Evolutionary conservation across 1,140 invertebrate genomes (phyloP), one percentile per base, ranked within the genome.

Genomic region (Samia ricini): DNA sequence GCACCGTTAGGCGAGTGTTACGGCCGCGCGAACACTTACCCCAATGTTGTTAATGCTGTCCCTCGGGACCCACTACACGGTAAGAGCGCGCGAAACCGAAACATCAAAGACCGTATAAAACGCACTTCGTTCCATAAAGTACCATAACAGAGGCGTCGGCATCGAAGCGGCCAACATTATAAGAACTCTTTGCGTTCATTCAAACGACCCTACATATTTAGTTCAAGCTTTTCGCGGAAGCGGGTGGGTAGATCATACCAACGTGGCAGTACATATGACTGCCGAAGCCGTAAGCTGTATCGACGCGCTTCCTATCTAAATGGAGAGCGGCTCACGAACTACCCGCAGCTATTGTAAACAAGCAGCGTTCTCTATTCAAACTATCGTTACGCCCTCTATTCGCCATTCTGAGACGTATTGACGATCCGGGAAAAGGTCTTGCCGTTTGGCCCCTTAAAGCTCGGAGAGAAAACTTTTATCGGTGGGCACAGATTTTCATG

Each of bases 81-180:
- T 81, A 75, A 77, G 74, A 79, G 76, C 76, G 76, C 76, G 73
- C 71, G 71, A 79, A 83, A 80, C 72, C 71, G 76, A 83, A 56
- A 88, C 76, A 84, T 88, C 81, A 80, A 86, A 84, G 71, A 70
- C 71, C 77, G 67, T 76, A 83, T 79, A 81, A 80, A 81, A 83
- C 76, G 79, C 76, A 85, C 82, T 88, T 79, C 69, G 78, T 80
- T 77, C 73, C 74, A 85, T 81, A 79, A 82, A 80, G 69, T 76
- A 79, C 70, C 74, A 76, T 79, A 75, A 79, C 75, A 79, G 69
- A 77, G 77, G 71, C 78, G 72, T 72, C 58, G 68, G 55, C 63
- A 56, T 58, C 61, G 60, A 77, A 83, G 69, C 69, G 74, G 63
- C 80, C 72, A 79, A 56, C 58, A 42, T 64, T 65, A 61, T 56